Conservation (phyloP, 2,888 invertebrate species). For the Drosophila silvestris region DNA sequence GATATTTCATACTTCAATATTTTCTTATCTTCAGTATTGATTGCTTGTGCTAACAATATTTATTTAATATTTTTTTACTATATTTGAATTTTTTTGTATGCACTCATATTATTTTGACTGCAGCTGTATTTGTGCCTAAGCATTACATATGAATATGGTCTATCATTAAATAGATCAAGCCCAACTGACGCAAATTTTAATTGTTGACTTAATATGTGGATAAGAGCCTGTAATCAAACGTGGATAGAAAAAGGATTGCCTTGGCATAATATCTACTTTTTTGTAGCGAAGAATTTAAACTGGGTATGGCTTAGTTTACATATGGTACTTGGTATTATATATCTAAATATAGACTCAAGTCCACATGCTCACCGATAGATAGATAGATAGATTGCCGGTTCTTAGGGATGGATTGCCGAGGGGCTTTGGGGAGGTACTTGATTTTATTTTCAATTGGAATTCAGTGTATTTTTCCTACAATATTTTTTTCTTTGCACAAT, state of each 20-base stretch:
- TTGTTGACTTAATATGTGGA: not conserved
- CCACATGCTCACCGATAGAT: conserved; percentile 17
- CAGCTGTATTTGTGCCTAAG: not conserved
- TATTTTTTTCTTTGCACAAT: conserved; percentile 61
- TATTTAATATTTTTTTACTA: not conserved
- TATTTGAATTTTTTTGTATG: not conserved
- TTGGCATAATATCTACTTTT: conserved; percentile 5
- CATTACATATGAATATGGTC: not conserved
- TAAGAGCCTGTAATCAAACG: conserved; percentile 10
- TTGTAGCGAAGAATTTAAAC: not conserved
- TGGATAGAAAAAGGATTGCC: conserved; percentile 8
- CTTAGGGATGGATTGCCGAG: conserved; percentile 16
- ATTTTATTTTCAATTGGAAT: conserved; percentile 75
- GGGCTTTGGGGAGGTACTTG: conserved; percentile 28
- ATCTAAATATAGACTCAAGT: conserved; percentile 43
- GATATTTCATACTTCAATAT: not conserved
- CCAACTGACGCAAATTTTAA: not conserved
- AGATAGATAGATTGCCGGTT: conserved; percentile 28
- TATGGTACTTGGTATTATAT: conserved; percentile 7
- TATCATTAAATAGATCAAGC: not conserved
- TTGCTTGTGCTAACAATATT: not conserved
- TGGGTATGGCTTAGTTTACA: conserved; percentile 8
- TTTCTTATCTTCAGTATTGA: not conserved
- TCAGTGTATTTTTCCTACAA: conserved; percentile 13
- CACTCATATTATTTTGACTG: not conserved